Base-by-base conservation (phyloP, 2,797 vertebrate species). In the Meriones psammophilus region DNA sequence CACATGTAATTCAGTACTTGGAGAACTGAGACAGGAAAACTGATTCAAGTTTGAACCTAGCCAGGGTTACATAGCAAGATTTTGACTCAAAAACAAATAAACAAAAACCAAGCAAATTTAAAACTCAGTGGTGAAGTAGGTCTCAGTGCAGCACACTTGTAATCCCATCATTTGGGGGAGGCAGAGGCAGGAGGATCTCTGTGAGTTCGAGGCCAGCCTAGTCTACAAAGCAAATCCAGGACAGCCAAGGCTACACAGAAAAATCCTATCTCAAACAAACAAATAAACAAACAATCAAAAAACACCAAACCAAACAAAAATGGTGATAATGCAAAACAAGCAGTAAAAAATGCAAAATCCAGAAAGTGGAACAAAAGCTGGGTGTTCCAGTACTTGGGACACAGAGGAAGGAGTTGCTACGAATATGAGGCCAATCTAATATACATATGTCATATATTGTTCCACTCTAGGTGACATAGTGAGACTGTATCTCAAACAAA, bases 291-390 rank as follows among this genome's bases (percentile, higher is more conserved):
- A 50, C 50, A 50, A 50, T 50, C 50, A 50, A 50, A 50, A 50
- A 50, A 50, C 50, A 50, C 50, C 50, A 50, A 50, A 50, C 50
- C 50, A 50, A 50, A 50, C 10, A 1, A 50, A 50, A 50, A 76
- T 66, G 71, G 15, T 50, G 64, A 81, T 76, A 74, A 81, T 24
- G 28, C 64, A 56, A 73, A 91, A 69, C 64, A 64, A 79, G 54
- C 62, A 42, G 33, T 30, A 79, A 79, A 91, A 94, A 68, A 33
- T 68, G 87, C 46, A 74, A 81, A 88, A 46, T 88, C 58, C 74
- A 88, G 46, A 88, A 81, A 88, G 17, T 46, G 64, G 24, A 76
- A 6, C n/a, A 81, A 81, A 71, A 58, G 18, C 10, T 50, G 20
- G 5, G 30, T 68, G 10, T 50, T 50, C 42, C 30, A 85, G 8